Evolutionary conservation across 2,113 vertebrate genomes (phyloP), one percentile per base, ranked within the genome.

Genomic region (Lophochroa leadbeateri): DNA sequence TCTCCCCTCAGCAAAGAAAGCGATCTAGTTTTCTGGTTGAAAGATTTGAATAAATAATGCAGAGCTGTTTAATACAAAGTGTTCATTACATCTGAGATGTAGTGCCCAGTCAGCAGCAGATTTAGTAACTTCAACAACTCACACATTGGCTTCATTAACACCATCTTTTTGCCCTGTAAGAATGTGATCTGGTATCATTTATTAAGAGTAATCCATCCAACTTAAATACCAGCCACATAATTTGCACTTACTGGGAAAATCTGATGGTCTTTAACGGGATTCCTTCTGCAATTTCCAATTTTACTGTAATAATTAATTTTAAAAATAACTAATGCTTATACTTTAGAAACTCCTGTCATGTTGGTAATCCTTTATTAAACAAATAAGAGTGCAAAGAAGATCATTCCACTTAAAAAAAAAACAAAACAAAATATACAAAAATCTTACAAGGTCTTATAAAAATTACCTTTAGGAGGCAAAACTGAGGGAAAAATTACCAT

Each of bases 41-140:
- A 95, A 96, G 60, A 95, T 91, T 87, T 96, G 79, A 96, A 97
- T 97, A 97, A 97, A 97, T 96, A 96, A 97, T 90, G 88, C 72
- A 89, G 61, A 92, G 61, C 46, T 92, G 76, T 88, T 94, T 84
- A 86, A 90, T 5, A 4, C 24, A 28, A 96, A 95, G 83, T 92
- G 96, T 94, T 94, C 92, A 90, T 96, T 96, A 97, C 63, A 15
- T 10, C 75, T 18, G 16, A 95, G 50, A 95, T 29, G 31, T 86
- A 96, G 82, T 94, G 82, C 86, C 94, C 84, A 92, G 94, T 85
- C 91, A 90, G 72, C 69, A 89, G 65, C 50, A 83, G 84, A 94
- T 95, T 94, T 74, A 95, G 58, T 53, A 69, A 96, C 44, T 93
- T 88, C 77, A 94, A 90, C 61, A 97, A 82, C 55, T 95, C 92